Evolutionary conservation across 2,797 vertebrate genomes (phyloP).

Genomic region (Sebastes jordani): DNA sequence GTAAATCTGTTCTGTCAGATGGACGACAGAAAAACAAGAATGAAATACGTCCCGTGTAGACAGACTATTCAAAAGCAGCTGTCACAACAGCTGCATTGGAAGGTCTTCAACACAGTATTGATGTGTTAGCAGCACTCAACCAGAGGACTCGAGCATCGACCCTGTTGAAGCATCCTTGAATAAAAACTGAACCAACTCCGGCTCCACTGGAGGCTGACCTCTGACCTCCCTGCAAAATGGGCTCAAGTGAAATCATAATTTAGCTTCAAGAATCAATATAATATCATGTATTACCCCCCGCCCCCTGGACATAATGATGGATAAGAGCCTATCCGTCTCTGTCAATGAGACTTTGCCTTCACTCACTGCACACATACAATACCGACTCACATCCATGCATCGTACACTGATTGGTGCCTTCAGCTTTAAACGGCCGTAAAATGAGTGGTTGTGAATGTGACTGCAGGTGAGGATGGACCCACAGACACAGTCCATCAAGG

Average conservation of each 20-base stretch:
- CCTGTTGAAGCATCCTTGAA: neutral
- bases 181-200: no score
- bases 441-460: neutral
- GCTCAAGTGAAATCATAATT: neutral
- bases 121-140: neutral
- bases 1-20: no score
- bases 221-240: neutral
- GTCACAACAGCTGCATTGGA: no score
- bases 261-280: conserved; percentile 6
- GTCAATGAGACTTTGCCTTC: neutral
- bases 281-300: neutral
- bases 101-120: neutral
- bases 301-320: conserved; percentile 10
- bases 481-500: no score
- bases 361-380: neutral
- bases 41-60: no score
- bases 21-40: no score
- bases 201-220: neutral
- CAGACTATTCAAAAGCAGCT: no score
- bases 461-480: neutral
- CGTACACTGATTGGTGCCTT: neutral
- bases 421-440: neutral
- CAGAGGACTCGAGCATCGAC: neutral
- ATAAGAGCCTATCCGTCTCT: neutral
- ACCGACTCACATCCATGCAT: neutral